These are phyloP conservation scores for Myotis davidii DNA, from an alignment of 2,113 vertebrate species.

Conservation along the genomic window DNA sequence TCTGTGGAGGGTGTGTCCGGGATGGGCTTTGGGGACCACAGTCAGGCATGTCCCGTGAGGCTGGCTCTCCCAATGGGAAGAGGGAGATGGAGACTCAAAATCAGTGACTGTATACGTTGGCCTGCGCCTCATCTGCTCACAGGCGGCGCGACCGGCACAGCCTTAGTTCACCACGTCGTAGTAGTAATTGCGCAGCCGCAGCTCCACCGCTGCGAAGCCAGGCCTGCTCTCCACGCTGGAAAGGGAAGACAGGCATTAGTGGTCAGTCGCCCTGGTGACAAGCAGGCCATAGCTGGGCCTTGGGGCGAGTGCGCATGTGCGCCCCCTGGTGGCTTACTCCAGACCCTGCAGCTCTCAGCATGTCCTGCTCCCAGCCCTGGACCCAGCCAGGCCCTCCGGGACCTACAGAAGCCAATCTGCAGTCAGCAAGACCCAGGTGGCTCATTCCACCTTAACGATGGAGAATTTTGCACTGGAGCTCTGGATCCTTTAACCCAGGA, in stretches of 20 bases:
- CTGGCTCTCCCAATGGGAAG: neutral
- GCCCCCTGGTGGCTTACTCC: neutral
- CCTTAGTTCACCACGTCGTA: slow-evolving; percentile 93
- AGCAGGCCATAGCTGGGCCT: too few species aligned
- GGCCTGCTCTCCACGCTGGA: slow-evolving; percentile 91
- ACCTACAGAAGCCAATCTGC: neutral
- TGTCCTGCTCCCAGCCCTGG: rapidly evolving
- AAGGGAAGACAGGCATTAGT: slow-evolving; percentile 27
- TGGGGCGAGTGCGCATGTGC: too few species aligned
- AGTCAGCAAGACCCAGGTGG: too few species aligned
- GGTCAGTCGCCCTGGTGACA: too few species aligned
- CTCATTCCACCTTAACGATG: too few species aligned
- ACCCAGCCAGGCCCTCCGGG: too few species aligned
- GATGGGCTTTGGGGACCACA: neutral
- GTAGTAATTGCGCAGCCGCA: slow-evolving; percentile 93
- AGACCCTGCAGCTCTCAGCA: neutral
- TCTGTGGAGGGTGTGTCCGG: neutral
- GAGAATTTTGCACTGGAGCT: neutral
- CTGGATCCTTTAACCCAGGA: neutral
- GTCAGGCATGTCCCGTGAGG: neutral
- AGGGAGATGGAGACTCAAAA: neutral
- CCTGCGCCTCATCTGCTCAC: neutral
- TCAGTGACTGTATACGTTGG: neutral
- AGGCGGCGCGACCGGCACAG: neutral
- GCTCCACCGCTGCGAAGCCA: slow-evolving; percentile 89